A percentile compares a stretch with the other conserved stretches of the same genome.
phyloP scores from a whole-genome alignment of 2,797 vertebrate species.

The Lithobates sylvaticus region DNA sequence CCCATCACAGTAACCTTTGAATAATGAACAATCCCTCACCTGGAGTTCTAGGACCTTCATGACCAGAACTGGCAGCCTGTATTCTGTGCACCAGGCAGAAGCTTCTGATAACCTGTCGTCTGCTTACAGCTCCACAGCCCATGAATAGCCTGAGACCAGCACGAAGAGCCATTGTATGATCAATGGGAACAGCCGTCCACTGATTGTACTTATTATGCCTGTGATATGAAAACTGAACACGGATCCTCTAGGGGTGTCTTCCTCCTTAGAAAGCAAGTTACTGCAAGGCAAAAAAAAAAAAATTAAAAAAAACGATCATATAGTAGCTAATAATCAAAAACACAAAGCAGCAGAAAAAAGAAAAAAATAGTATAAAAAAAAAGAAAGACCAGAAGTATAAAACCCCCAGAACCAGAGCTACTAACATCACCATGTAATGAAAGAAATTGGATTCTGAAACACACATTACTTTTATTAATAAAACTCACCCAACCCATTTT shows the following conservation, averaged over 20 bases:
- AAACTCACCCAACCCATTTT: too few relatives aligned
- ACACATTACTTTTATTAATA: too few relatives aligned
- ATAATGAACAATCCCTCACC: conserved; percentile 7
- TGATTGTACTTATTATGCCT: not conserved
- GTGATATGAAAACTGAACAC: not conserved
- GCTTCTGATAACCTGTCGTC: not conserved
- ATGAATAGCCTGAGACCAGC: conserved; percentile 1
- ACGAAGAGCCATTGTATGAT: conserved; percentile 30
- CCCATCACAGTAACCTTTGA: too few relatives aligned
- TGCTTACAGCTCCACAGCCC: not conserved
- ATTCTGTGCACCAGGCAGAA: not conserved
- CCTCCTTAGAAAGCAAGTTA: not conserved
- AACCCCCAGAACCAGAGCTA: too few relatives aligned
- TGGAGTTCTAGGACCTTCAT: not conserved
- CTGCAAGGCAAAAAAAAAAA: not conserved
- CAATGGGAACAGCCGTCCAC: not conserved
- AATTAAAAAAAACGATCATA: not conserved
- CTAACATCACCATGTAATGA: too few relatives aligned
- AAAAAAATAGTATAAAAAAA: too few relatives aligned
- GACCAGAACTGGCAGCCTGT: not conserved
- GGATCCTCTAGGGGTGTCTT: not conserved
- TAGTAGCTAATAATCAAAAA: not conserved
- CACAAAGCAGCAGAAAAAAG: not conserved
- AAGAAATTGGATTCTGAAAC: too few relatives aligned
- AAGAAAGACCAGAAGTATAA: too few relatives aligned